Evolutionary conservation across 2,113 vertebrate genomes (phyloP), one percentile per base, ranked within the genome.

Genomic region (Willisornis vidua): DNA sequence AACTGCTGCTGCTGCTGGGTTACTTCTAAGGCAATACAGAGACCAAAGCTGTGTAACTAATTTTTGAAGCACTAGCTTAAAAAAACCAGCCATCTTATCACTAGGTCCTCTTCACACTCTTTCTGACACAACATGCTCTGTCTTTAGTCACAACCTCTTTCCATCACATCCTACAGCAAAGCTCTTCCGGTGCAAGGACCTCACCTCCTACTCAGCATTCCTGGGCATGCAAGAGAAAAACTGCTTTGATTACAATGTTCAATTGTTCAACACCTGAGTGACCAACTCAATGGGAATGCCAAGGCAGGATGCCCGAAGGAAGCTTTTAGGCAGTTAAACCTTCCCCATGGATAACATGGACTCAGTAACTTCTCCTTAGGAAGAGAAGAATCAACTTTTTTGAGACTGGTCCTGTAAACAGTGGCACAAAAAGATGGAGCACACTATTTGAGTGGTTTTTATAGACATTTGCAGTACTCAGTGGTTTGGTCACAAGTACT

Each of bases 241-340:
- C 13, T 9, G 8, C 73, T 92, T 29, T 37, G 37, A 24, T 22
- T 31, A 37, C 54, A 73, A 24, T 3, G 31, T 49, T 59, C 26
- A 28, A 0, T 14, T 16, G 17, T 22, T 72, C 48, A 52, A 6
- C 6, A 63, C 29, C 61, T 26, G 52, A 86, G 70, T 0, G 0
- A 10, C 61, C 54, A 68, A 6, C 35, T 39, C 45, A 45, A 23
- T 0, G 8, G 51, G 49, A 94, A 80, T 12, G 31, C 37, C 73
- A 90, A 80, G n/a, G 63, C 29, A 68, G 65, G 41, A 58, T 0
- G 2, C 23, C 55, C 83, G 29, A 70, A 74, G 19, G 46, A 55
- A 76, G 31, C 43, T 14, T 79, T 70, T 7, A 19, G 55, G 63
- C 85, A 66, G 24, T 31, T 57, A 77, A 72, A 78, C 14, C 13